Evolutionary conservation across 92 coral and sea anemone genomes (phyloP), one percentile per base, ranked within the genome.

Genomic region (Meandrina meandrites): DNA sequence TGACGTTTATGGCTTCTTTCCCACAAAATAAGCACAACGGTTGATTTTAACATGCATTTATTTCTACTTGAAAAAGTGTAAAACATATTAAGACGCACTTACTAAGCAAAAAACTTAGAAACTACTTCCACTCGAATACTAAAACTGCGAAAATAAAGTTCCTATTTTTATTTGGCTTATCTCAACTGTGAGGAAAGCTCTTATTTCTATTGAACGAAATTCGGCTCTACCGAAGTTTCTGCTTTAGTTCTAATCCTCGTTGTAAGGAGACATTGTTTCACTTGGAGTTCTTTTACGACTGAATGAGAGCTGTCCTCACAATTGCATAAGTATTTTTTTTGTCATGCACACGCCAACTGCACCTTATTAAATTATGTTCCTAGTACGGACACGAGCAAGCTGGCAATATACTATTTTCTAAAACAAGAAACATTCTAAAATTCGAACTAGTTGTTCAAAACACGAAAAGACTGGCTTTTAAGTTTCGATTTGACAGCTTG

Each of bases 21-120:
- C 71, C 18, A 36, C 51, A 19, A 36, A 34, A 71, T 71, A 72
- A 73, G n/a, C 1, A 37, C 48, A 73, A 34, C 30, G 37, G 30
- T 36, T 57, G 21, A 66, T 27, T 80, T 34, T 80, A 34, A 40
- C 34, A 80, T 64, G 84, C 84, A 66, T 80, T 80, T 80, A 80
- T 80, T 80, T n/a, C 15, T 64, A 30, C 75, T 80, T 42, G 36
- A 62, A 40, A 80, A 64, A 16, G 36, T 66, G 8, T 48, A 80
- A 37, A 30, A 21, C 83, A 36, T 24, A 15, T 60, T 60, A 22
- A 18, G 66, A 56, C 15, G 69, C 82, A 58, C 69, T 62, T 32
- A 54, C 47, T 16, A 60, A 22, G 67, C 30, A 21, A 56, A 54
- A 79, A 28, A 36, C 24, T 79, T 60, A 21, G 69, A 34, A 57